Evolutionary conservation across 2,113 vertebrate species (phyloP).

Genomic region (Datnioides undecimradiatus): DNA sequence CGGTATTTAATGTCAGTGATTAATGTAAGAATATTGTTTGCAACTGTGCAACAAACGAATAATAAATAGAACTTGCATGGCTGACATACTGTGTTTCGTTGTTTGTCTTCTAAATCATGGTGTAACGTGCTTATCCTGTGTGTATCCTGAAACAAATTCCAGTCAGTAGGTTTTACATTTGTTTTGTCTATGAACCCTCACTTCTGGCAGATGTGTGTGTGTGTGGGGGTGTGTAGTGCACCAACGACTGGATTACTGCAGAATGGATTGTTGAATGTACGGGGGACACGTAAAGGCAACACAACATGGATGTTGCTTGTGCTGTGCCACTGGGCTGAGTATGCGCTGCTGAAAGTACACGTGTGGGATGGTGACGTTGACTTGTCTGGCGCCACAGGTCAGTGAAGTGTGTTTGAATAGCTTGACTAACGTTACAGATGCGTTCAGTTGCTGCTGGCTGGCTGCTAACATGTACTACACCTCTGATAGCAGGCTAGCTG

Average conservation of each 20-base stretch:
- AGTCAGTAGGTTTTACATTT: too few species aligned
- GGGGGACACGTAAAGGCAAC: constrained; percentile 32
- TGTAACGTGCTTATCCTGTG: too few species aligned
- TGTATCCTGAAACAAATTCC: too few species aligned
- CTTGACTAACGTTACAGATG: too few species aligned
- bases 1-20: too few species aligned
- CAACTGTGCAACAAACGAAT: background rate
- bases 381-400: background rate
- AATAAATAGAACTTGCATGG: background rate
- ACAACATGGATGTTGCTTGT: background rate
- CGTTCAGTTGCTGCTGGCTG: accelerated
- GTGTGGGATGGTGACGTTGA: background rate
- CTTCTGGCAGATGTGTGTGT: too few species aligned
- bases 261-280: background rate
- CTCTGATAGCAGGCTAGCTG: background rate
- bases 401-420: background rate
- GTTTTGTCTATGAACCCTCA: too few species aligned
- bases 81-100: background rate
- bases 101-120: background rate
- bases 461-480: background rate
- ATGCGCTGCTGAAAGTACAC: background rate
- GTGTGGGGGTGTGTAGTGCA: too few species aligned
- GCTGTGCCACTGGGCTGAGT: background rate
- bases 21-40: background rate
- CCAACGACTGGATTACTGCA: background rate